Conservation (phyloP, 2,113 vertebrate genomes). For the Aldabrachelys gigantea region DNA sequence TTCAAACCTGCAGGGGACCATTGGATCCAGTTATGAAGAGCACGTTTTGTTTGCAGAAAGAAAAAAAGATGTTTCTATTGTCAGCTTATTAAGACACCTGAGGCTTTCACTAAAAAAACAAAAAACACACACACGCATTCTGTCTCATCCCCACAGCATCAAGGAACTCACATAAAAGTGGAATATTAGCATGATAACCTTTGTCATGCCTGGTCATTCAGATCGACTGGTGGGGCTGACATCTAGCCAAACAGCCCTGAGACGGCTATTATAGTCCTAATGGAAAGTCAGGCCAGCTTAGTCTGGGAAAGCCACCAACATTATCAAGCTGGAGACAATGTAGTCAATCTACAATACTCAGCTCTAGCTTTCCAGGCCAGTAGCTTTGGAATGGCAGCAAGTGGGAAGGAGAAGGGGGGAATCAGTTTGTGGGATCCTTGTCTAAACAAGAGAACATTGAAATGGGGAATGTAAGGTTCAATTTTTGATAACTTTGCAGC, state of each 20-base stretch:
- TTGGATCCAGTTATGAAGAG: conserved; percentile 17
- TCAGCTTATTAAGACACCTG: background rate
- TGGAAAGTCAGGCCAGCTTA: conserved; percentile 31
- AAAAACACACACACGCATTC: background rate
- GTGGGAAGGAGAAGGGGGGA: background rate
- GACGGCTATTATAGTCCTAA: background rate
- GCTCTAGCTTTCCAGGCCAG: background rate
- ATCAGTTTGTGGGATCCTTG: conserved; percentile 47
- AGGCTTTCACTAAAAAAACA: background rate
- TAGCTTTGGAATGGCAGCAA: background rate
- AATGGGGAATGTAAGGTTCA: conserved; percentile 48
- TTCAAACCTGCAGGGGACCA: conserved; percentile 41
- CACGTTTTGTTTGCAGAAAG: conserved; percentile 43
- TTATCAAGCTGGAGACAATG: conserved; percentile 1
- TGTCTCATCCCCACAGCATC: background rate
- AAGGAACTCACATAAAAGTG: background rate
- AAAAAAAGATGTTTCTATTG: conserved; percentile 51
- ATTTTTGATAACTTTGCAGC: conserved; percentile 41
- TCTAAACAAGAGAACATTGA: conserved; percentile 43
- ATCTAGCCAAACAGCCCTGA: background rate
- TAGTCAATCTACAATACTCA: background rate
- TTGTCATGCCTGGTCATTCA: background rate
- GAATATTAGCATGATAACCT: fast-evolving
- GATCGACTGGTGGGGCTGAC: background rate
- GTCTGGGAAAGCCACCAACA: background rate